Evolutionary conservation across 2,797 vertebrate genomes (phyloP).

Genomic region (Cuniculus paca): DNA sequence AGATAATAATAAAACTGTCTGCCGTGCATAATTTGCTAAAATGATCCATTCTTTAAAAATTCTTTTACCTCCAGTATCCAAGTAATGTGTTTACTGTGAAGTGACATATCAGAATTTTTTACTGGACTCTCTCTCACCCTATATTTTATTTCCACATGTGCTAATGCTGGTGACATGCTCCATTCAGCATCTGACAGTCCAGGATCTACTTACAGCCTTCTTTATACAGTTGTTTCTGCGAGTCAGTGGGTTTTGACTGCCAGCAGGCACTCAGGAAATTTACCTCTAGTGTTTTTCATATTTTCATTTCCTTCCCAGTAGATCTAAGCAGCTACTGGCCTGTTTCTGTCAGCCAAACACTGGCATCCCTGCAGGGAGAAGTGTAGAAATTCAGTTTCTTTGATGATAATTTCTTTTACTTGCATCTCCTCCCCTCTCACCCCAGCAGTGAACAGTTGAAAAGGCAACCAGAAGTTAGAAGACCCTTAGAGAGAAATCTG

Average conservation of each 20-base stretch:
- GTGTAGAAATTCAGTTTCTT: neutral
- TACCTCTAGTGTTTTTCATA: neutral
- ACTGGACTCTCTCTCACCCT: neutral
- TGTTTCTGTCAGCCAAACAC: conserved; percentile 9
- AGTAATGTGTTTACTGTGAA: neutral
- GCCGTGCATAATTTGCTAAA: neutral
- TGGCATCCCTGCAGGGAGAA: neutral
- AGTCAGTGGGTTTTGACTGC: neutral
- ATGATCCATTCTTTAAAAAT: conserved; percentile 12
- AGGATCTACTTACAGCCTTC: neutral
- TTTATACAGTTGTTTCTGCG: neutral
- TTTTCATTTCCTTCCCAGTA: conserved; percentile 15
- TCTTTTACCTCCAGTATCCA: neutral
- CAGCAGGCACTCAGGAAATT: neutral
- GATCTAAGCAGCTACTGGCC: conserved; percentile 12
- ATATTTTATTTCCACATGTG: neutral
- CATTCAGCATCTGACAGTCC: neutral
- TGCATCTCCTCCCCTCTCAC: neutral
- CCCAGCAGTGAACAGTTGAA: neutral
- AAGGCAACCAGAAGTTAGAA: conserved; percentile 23
- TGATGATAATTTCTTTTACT: conserved; percentile 19
- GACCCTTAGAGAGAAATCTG: conserved; percentile 18
- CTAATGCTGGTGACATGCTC: neutral
- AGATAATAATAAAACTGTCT: neutral
- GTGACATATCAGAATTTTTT: neutral